phyloP scores from a whole-genome alignment of 2,113 vertebrate species.

The Lagopus leucura region DNA sequence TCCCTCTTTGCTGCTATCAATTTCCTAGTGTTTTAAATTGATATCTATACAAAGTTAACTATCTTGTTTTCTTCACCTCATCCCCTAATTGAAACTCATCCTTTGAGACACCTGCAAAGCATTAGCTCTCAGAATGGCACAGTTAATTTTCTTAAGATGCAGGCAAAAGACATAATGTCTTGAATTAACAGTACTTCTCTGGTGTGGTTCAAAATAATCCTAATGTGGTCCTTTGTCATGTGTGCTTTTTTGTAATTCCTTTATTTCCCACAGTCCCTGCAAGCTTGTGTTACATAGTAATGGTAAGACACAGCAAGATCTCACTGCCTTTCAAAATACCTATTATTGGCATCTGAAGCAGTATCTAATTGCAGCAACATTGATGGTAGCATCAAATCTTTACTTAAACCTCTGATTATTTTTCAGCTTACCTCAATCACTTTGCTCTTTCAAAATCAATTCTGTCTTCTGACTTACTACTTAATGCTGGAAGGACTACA shows the following conservation, averaged over 20 bases:
- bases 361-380: neutral
- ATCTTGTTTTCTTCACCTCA: neutral
- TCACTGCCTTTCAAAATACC: neutral
- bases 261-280: neutral
- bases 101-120: neutral
- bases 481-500: neutral
- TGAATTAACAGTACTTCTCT: neutral
- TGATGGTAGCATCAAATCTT: neutral
- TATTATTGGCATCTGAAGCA: neutral
- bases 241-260: neutral
- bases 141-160: neutral
- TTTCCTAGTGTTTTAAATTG: neutral
- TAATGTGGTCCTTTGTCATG: neutral
- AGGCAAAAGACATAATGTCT: neutral
- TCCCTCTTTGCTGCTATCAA: neutral
- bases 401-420: neutral
- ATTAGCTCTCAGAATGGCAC: neutral
- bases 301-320: neutral
- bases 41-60: neutral
- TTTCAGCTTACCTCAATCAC: neutral
- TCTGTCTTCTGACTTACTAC: neutral
- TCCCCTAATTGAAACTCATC: neutral
- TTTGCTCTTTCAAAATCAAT: neutral
- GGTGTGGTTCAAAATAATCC: neutral
- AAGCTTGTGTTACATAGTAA: neutral